These are phyloP conservation scores for Bubo blakistoni DNA, from an alignment of 2,113 vertebrate species.

Conservation along the genomic window DNA sequence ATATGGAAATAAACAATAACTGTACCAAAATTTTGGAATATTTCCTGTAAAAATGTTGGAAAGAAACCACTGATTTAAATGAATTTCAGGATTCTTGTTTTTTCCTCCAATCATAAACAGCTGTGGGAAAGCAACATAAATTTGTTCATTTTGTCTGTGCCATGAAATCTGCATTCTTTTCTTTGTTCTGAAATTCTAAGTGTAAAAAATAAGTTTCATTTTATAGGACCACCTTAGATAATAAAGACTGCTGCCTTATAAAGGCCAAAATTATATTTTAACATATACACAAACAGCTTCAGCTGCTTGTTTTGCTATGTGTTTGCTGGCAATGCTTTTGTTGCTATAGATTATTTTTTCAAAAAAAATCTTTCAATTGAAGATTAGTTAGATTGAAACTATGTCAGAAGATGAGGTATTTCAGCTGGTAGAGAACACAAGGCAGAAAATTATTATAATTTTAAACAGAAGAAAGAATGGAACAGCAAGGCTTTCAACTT, in stretches of 20 bases:
- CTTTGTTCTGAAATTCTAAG: neutral
- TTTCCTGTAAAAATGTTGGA: neutral
- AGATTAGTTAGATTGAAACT: constrained; percentile 35
- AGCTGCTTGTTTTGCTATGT: constrained; percentile 14
- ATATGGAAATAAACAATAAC: neutral
- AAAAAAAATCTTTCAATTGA: neutral
- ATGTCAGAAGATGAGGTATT: constrained; percentile 26
- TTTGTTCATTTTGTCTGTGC: neutral
- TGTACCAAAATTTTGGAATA: neutral
- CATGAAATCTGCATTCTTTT: neutral
- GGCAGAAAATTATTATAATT: constrained; percentile 33
- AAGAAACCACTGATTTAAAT: neutral
- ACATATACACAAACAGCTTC: neutral
- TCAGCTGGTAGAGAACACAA: constrained; percentile 35
- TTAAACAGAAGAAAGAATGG: constrained; percentile 26
- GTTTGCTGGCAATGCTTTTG: constrained; percentile 7
- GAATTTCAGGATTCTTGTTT: neutral
- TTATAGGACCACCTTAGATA: neutral
- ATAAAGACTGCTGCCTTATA: neutral
- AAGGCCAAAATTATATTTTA: neutral
- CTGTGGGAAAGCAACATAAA: neutral
- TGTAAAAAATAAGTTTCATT: neutral
- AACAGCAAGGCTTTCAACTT: constrained; percentile 40
- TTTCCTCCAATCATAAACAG: neutral
- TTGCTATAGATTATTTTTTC: neutral